These are phyloP conservation scores for Lutjanus erythropterus DNA, from an alignment of 2,113 vertebrate genomes.

Conservation along the genomic window DNA sequence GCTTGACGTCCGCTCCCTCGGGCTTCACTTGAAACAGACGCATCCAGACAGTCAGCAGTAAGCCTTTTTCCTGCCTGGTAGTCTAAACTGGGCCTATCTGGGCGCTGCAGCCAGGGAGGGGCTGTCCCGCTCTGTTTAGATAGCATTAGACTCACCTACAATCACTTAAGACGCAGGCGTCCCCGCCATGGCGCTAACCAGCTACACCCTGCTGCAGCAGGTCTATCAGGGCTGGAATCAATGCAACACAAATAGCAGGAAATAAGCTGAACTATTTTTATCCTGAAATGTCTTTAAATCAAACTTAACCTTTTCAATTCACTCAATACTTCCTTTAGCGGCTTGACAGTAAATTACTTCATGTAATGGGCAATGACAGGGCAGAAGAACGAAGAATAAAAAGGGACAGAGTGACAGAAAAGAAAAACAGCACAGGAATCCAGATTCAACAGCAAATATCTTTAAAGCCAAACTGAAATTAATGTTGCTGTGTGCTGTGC, in stretches of 20 bases:
- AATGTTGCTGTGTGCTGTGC: no score
- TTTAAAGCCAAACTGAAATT: neutral
- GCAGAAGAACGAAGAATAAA: slow-evolving; percentile 8
- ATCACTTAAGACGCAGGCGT: slow-evolving; percentile 55
- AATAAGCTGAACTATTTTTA: slow-evolving; percentile 14
- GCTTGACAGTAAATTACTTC: slow-evolving; percentile 3
- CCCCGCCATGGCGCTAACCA: neutral
- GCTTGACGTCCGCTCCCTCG: slow-evolving; percentile 41
- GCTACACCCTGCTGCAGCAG: slow-evolving; percentile 54
- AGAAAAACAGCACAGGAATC: neutral
- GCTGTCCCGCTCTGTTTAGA: slow-evolving; percentile 61
- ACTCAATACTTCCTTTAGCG: slow-evolving; percentile 10
- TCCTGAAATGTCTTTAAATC: slow-evolving; percentile 20
- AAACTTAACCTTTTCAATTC: slow-evolving; percentile 12
- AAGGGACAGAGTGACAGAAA: neutral
- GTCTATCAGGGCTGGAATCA: slow-evolving; percentile 53
- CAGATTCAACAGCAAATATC: slow-evolving; percentile 7
- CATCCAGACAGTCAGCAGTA: slow-evolving; percentile 53
- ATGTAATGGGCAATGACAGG: slow-evolving; percentile 30
- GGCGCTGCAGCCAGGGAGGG: slow-evolving; percentile 69
- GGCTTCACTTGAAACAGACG: slow-evolving; percentile 59
- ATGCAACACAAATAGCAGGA: slow-evolving; percentile 54
- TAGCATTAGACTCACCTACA: slow-evolving; percentile 64
- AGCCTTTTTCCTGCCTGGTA: slow-evolving; percentile 53
- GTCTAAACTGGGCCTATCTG: slow-evolving; percentile 69